Conservation (phyloP, 2,113 vertebrate genomes). For the Notiomystis cincta region DNA sequence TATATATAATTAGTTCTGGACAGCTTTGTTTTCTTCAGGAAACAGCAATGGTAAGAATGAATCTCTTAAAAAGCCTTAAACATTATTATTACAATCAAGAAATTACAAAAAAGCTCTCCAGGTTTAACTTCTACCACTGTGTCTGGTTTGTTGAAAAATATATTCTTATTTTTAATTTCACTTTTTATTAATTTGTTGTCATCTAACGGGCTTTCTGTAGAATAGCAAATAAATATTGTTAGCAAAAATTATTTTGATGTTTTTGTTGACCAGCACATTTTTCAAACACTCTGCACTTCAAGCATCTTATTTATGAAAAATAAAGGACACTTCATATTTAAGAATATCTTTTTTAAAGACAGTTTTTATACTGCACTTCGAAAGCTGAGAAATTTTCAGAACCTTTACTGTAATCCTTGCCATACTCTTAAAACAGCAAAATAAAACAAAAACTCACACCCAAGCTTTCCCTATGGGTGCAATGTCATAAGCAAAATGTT, state of each 20-base stretch:
- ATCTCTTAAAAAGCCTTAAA: background rate
- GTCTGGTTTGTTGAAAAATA: background rate
- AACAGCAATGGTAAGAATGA: background rate
- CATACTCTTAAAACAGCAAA: background rate
- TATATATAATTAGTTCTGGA: background rate
- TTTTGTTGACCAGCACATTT: background rate
- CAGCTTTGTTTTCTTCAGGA: background rate
- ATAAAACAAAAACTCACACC: background rate
- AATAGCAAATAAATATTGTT: background rate
- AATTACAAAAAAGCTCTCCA: background rate
- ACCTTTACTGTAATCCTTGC: background rate
- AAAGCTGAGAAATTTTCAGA: background rate
- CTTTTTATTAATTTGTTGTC: background rate
- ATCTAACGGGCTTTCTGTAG: background rate
- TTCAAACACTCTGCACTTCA: background rate
- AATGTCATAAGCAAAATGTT: slow-evolving; percentile 6
- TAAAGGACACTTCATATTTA: background rate
- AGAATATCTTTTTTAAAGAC: background rate
- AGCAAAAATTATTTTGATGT: background rate
- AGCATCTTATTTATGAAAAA: background rate
- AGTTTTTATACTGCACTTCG: background rate
- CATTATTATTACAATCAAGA: background rate
- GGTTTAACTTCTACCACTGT: background rate
- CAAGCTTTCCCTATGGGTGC: background rate
- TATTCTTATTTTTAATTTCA: background rate